Conservation (phyloP, 2,797 vertebrate genomes). For the Phoebastria nigripes region DNA sequence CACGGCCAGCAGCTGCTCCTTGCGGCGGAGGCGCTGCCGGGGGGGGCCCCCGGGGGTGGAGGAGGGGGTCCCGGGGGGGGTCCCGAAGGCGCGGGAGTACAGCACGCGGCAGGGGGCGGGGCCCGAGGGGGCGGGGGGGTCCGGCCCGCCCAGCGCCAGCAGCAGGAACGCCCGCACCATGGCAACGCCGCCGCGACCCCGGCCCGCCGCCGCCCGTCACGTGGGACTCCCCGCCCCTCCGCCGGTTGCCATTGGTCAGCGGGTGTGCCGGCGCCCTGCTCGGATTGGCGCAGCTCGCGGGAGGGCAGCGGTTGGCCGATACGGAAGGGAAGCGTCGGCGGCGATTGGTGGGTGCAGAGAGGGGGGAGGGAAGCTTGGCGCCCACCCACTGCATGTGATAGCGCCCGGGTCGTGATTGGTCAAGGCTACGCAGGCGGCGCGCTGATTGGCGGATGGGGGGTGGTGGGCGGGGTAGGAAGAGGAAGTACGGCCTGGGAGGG, state of each 20-base stretch:
- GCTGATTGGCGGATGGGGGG: background rate
- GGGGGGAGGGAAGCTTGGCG: too few species aligned
- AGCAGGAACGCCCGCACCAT: constrained; percentile 88
- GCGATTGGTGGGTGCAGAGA: background rate
- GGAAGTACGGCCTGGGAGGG: background rate
- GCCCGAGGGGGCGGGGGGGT: background rate
- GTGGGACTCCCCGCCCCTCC: background rate
- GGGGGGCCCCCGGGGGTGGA: constrained; percentile 55
- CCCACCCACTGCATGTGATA: background rate
- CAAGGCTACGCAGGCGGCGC: accelerated
- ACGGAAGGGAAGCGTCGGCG: background rate
- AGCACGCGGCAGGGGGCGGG: constrained; percentile 78
- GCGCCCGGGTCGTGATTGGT: background rate
- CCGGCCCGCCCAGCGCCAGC: constrained; percentile 78
- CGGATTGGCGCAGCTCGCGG: background rate
- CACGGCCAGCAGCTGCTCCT: constrained; percentile 77
- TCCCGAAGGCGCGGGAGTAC: constrained; percentile 80
- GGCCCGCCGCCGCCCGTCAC: background rate
- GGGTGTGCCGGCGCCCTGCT: background rate
- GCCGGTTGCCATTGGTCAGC: background rate
- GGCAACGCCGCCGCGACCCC: background rate
- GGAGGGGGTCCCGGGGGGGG: constrained; percentile 43
- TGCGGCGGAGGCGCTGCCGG: constrained; percentile 76
- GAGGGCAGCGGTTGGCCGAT: background rate
- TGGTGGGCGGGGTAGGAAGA: too few species aligned